Evolutionary conservation across 2,888 invertebrate genomes (phyloP).

Genomic region (Patella ulyssiponensis): DNA sequence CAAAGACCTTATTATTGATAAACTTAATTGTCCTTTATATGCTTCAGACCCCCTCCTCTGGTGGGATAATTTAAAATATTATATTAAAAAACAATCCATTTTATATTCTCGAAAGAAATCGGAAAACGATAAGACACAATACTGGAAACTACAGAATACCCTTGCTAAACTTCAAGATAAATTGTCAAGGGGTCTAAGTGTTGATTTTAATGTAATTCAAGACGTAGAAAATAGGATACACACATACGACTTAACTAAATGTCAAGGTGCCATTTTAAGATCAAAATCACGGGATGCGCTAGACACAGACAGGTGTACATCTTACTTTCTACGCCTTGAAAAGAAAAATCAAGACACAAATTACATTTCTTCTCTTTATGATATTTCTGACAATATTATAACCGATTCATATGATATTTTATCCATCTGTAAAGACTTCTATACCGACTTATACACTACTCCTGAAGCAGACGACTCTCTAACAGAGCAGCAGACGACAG

Average conservation of each 20-base stretch:
- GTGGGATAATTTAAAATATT: conserved; percentile 3
- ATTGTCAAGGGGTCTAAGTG: background rate
- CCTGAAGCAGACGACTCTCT: background rate
- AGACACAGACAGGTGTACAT: background rate
- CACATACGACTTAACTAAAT: background rate
- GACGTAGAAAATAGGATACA: background rate
- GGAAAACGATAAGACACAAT: background rate
- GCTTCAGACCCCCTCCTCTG: background rate
- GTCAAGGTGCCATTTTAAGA: background rate
- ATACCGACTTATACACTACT: background rate
- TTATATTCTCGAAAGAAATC: background rate
- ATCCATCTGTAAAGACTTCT: background rate
- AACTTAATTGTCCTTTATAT: background rate
- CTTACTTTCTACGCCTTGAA: background rate
- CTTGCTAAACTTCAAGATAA: background rate
- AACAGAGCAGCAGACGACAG: background rate
- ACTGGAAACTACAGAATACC: background rate
- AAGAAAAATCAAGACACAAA: background rate
- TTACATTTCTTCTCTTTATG: background rate
- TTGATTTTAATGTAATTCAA: background rate
- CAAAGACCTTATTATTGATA: background rate
- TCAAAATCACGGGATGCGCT: background rate
- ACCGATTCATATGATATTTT: background rate
- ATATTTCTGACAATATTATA: background rate
- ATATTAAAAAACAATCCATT: background rate